Evolutionary conservation across 2,888 invertebrate species (phyloP).

Genomic region (Pantelozetes paolii): DNA sequence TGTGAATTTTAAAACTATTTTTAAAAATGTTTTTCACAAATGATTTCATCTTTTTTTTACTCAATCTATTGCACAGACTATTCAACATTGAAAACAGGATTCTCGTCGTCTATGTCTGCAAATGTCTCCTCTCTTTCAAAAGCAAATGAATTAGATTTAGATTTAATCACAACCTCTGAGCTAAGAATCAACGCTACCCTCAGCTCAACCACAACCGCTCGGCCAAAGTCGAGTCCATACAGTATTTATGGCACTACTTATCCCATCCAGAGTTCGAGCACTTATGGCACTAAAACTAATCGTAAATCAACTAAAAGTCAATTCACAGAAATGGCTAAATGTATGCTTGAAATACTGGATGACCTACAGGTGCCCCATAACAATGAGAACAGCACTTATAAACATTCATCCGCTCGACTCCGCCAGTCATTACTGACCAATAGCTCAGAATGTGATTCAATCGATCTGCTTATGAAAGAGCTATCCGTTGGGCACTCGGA

Average conservation of each 20-base stretch:
- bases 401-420: not conserved
- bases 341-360: constrained; percentile 52
- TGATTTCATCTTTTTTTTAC: no score
- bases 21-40: no score
- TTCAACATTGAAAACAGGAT: constrained; percentile 13
- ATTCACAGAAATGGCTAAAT: constrained; percentile 51
- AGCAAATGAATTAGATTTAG: not conserved
- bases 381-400: not conserved
- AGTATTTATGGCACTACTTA: not conserved
- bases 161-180: not conserved
- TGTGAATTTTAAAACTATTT: no score
- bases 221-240: not conserved
- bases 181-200: constrained; percentile 1
- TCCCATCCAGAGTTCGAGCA: not conserved
- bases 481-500: not conserved
- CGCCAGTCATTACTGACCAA: not conserved
- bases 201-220: not conserved
- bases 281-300: not conserved
- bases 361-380: constrained; percentile 48
- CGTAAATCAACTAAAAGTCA: constrained; percentile 45
- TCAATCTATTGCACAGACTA: constrained; percentile 2
- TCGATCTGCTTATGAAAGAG: constrained; percentile 19
- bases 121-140: not conserved
- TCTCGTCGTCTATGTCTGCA: not conserved
- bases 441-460: not conserved